These are phyloP conservation scores for Diogma glabrata DNA, from an alignment of 2,888 invertebrate genomes.

Conservation along the genomic window DNA sequence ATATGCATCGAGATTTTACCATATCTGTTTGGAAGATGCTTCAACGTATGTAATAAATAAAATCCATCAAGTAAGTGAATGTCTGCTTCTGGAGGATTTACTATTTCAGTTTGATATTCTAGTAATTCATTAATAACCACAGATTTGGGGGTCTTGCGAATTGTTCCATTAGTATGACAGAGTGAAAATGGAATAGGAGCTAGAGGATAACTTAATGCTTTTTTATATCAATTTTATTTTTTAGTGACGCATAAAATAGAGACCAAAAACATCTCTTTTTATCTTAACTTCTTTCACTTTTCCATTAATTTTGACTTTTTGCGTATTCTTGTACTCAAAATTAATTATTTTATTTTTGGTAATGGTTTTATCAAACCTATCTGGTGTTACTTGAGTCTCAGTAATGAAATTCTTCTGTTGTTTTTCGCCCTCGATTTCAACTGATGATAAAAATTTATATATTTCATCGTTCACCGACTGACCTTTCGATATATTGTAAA, in stretches of 20 bases:
- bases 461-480: not conserved
- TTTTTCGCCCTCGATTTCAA: not conserved
- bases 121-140: not conserved
- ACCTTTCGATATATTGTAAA: no score
- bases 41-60: not conserved
- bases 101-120: not conserved
- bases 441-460: not conserved
- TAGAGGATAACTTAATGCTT: not conserved
- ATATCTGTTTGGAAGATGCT: not conserved
- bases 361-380: not conserved
- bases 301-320: not conserved
- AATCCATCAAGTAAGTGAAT: not conserved
- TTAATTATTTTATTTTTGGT: no score
- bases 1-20: not conserved
- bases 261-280: not conserved
- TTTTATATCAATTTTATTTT: not conserved
- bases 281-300: no score
- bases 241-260: not conserved
- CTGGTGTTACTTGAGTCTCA: not conserved
- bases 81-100: not conserved
- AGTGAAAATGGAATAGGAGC: not conserved
- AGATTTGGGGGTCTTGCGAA: not conserved
- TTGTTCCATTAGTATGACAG: not conserved
- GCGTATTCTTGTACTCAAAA: no score
- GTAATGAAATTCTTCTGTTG: not conserved